Conservation (phyloP, 2,113 vertebrate species). For the Nyctereutes procyonoides region DNA sequence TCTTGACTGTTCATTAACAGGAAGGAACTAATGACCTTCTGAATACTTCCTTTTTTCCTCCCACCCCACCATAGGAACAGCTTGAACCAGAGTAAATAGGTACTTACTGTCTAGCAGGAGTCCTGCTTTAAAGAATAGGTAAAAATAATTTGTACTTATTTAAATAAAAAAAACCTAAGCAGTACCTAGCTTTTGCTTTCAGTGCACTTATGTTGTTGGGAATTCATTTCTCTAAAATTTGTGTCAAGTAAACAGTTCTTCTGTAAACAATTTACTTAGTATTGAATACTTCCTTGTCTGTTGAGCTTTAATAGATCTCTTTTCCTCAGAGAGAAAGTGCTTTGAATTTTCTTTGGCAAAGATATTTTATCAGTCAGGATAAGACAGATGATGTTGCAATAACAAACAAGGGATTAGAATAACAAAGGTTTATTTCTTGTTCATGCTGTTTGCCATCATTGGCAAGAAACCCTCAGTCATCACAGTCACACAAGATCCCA, state of each 20-base stretch:
- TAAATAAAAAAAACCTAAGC: constrained; percentile 48
- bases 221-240: constrained; percentile 53
- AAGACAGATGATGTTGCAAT: background rate
- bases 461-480: background rate
- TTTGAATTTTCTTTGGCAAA: background rate
- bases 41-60: background rate
- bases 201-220: constrained; percentile 31
- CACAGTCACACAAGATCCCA: background rate
- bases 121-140: background rate
- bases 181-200: constrained; percentile 61
- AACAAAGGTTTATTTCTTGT: background rate
- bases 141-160: constrained; percentile 64
- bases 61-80: background rate
- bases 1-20: background rate
- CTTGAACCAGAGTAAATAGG: constrained; percentile 15
- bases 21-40: background rate
- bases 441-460: background rate
- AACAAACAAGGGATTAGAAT: background rate
- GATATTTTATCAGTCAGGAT: background rate
- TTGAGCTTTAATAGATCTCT: background rate
- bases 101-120: background rate
- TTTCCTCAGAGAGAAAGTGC: background rate
- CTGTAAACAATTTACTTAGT: constrained; percentile 24
- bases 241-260: constrained; percentile 48
- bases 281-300: background rate